Evolutionary conservation across 2,888 invertebrate species (phyloP).

Genomic region (Entomobrya multifasciata): DNA sequence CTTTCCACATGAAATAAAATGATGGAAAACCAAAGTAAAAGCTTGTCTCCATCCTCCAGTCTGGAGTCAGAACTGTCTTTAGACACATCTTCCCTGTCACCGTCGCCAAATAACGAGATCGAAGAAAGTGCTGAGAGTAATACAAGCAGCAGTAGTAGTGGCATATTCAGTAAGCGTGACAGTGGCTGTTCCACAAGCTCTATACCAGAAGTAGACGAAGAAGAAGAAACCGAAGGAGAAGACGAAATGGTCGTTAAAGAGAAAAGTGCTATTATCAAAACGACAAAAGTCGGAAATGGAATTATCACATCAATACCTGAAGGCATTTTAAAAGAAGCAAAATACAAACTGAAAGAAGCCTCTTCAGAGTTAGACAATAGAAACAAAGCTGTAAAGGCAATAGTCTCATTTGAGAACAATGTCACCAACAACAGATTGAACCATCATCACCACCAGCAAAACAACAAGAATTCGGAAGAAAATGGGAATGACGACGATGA

Average conservation of each 20-base stretch:
- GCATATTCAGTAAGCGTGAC: not conserved
- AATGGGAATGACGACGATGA: conserved; percentile 24
- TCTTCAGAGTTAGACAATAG: conserved; percentile 13
- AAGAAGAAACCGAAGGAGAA: not conserved
- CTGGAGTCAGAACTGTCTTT: conserved; percentile 36
- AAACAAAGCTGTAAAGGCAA: too few species aligned
- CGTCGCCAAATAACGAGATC: not conserved
- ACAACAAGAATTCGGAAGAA: conserved; percentile 18
- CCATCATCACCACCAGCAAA: conserved; percentile 11
- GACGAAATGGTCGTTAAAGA: conserved; percentile 52
- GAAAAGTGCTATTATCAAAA: conserved; percentile 25
- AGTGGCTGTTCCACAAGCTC: not conserved
- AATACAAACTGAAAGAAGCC: conserved; percentile 22
- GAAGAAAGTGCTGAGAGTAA: not conserved
- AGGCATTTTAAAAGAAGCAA: conserved; percentile 53
- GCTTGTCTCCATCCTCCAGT: conserved; percentile 51
- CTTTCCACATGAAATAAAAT: not conserved
- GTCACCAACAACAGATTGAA: not conserved
- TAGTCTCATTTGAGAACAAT: conserved; percentile 21
- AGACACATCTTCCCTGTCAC: conserved; percentile 9
- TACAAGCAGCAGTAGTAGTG: not conserved
- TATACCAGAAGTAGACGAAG: not conserved
- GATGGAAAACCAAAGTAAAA: conserved; percentile 11
- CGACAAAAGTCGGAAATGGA: conserved; percentile 36
- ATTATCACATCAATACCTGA: conserved; percentile 51